Evolutionary conservation across 2,888 invertebrate genomes (phyloP), one percentile per base, ranked within the genome.

Genomic region (Psylliodes chrysocephalus): DNA sequence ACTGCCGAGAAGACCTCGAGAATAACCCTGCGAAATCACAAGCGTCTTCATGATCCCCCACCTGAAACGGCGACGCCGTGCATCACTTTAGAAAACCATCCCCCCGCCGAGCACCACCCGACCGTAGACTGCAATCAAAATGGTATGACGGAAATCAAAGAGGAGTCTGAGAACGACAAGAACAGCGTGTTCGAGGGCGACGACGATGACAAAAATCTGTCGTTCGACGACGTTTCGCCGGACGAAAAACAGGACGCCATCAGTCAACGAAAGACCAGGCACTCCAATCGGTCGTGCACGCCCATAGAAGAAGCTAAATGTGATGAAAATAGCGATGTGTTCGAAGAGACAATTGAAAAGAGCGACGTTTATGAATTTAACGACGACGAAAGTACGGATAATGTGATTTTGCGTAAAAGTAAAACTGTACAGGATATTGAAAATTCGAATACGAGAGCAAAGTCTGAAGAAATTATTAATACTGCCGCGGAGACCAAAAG

Each of bases 11-110:
- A 71, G 38, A 63, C 73, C 68, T 78, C 83, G 68, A 87, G 88
- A 51, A 89, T 89, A 73, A 87, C 86, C 52, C 81, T 89, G 73
- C 83, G 89, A 71, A 89, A 86, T 81, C 88, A 89, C 76, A 87
- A 87, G 81, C 84, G 86, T 67, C 83, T 88, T 44, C 77, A 71
- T 46, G 80, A 80, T 65, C 71, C 73, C 1, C 67, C 66, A 19
- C 40, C 52, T 1, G 66, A 63, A 30, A 42, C 63, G 12, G 25
- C 44, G 7, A 54, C 35, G 25, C 35, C 33, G n/a, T 25, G 19
- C 5, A 44, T 33, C 1, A 51, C 60, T 8, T 30, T 35, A 7
- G 38, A 60, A 28, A 66, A 56, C 25, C 22, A 15, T 67, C 55
- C 47, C 18, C 22, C 33, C 15, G 17, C 44, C 28, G 57, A 49